Percentiles rank a stretch among this genome's conserved stretches.
Conservation (phyloP, 2,113 vertebrate genomes). For the Scomber scombrus region DNA sequence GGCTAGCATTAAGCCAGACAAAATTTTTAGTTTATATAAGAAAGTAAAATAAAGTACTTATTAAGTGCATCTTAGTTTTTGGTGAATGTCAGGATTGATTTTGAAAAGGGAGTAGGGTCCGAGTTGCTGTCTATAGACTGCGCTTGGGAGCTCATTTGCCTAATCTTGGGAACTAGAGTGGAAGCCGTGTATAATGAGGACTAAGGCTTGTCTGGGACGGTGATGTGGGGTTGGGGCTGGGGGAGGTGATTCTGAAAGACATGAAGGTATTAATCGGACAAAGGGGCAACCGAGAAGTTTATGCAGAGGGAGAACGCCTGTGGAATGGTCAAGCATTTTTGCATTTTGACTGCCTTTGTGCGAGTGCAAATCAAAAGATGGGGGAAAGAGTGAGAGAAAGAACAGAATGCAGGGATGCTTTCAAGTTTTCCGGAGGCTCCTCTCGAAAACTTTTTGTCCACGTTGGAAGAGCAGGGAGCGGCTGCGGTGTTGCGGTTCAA, state of each 20-base stretch:
- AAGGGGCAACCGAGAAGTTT: conserved; percentile 83
- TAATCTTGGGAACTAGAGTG: conserved; percentile 90
- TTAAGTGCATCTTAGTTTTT: conserved; percentile 57
- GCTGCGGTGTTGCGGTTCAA: conserved; percentile 25
- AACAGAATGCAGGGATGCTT: conserved; percentile 53
- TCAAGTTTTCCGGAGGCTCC: conserved; percentile 66
- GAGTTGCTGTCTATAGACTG: conserved; percentile 77
- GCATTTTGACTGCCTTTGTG: conserved; percentile 81
- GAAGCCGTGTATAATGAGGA: conserved; percentile 86
- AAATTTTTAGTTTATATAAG: conserved; percentile 25
- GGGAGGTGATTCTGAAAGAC: conserved; percentile 78
- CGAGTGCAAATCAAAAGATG: conserved; percentile 60
- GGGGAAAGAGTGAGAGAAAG: conserved; percentile 40
- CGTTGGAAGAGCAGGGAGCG: conserved; percentile 34
- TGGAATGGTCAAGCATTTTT: conserved; percentile 84
- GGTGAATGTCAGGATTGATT: conserved; percentile 62
- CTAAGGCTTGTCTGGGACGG: conserved; percentile 79
- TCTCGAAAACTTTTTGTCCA: conserved; percentile 64
- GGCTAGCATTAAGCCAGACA: conserved; percentile 18
- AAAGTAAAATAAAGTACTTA: conserved; percentile 54
- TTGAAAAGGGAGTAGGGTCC: conserved; percentile 71
- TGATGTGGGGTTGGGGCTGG: conserved; percentile 56
- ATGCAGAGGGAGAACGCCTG: conserved; percentile 77
- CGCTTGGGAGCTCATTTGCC: conserved; percentile 86
- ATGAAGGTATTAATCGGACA: conserved; percentile 86